Base-by-base conservation (phyloP, 2,797 vertebrate species). In the Sphenopsis melanotis region DNA sequence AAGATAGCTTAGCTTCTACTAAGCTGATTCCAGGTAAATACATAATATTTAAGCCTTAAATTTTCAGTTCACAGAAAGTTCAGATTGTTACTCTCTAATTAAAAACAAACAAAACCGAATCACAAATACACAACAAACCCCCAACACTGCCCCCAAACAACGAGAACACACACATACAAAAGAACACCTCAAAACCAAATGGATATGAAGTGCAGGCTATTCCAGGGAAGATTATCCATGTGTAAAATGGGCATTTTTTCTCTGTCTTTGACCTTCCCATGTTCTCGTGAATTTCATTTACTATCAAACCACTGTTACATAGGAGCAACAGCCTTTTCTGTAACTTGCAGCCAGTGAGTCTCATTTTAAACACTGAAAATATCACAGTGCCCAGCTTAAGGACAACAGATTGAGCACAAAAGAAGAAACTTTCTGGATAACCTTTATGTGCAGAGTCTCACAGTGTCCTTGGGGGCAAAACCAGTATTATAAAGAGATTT, bases 351-450 rank as follows among this genome's bases (percentile, higher is more conserved):
- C 60, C 34, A 9, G 27, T 13, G 60, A 64, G 34, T 37, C 77
- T 96, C 41, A 55, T 79, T 90, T 85, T 87, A 74, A 94, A 92
- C 46, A 74, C 57, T 47, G 71, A 80, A 88, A 80, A 36, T 68
- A 83, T 32, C n/a, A 64, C 59, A 86, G 50, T 30, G 24, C 37
- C 69, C 3, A 11, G 36, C 46, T 83, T 72, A 85, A 80, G 56
- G 23, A 46, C 29, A 88, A 68, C 36, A 90, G 74, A 81, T 19
- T 18, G 59, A 85, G 68, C 66, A 75, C 20, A 53, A 95, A 95
- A 78, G 39, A 52, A 60, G 69, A 17, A 77, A 59, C 37, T 79
- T 57, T 80, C 36, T 82, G 50, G 29, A 21, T 57, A 68, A 80
- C 46, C n/a, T 87, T 50, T 64, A 78, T 41, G 50, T 36, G 41